phyloP scores from a whole-genome alignment of 64 coral and sea anemone species.

The Dendronephthya gigantea region DNA sequence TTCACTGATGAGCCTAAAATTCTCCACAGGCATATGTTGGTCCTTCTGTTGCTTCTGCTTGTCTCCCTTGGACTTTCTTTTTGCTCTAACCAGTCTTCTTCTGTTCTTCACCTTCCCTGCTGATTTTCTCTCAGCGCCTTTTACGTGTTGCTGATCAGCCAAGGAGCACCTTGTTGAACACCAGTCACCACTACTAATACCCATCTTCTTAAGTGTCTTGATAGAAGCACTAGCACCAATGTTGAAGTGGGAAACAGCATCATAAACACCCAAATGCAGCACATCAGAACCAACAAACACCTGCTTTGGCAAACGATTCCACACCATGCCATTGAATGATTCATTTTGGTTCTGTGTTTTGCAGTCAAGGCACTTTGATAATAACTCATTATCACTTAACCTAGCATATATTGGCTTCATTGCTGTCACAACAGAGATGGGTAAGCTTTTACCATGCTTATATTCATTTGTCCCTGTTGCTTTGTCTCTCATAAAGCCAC shows the following conservation, averaged over 20 bases:
- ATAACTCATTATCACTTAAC: conserved; percentile 30
- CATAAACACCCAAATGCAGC: conserved; percentile 37
- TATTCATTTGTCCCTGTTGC: conserved; percentile 2
- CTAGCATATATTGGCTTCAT: conserved; percentile 35
- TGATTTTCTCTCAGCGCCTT: not conserved
- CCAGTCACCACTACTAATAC: conserved; percentile 16
- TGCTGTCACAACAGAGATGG: conserved; percentile 21
- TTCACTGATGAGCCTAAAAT: not conserved
- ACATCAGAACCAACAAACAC: conserved; percentile 36
- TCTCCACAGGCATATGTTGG: conserved; percentile 20
- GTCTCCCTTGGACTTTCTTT: not conserved
- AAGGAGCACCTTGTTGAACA: not conserved
- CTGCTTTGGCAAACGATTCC: conserved; percentile 31
- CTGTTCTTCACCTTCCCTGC: not conserved
- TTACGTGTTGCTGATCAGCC: not conserved
- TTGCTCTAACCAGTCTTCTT: conserved; percentile 12
- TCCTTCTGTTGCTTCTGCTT: conserved; percentile 29
- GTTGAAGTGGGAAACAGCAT: conserved; percentile 9
- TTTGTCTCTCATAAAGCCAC: conserved; percentile 29
- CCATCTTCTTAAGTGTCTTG: not conserved
- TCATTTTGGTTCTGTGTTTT: conserved; percentile 61
- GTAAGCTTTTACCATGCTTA: conserved; percentile 34
- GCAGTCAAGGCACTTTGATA: conserved; percentile 30
- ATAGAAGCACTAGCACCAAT: not conserved
- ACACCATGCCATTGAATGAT: conserved; percentile 31